Conservation (phyloP, 2,113 vertebrate species). For the Esox niger region DNA sequence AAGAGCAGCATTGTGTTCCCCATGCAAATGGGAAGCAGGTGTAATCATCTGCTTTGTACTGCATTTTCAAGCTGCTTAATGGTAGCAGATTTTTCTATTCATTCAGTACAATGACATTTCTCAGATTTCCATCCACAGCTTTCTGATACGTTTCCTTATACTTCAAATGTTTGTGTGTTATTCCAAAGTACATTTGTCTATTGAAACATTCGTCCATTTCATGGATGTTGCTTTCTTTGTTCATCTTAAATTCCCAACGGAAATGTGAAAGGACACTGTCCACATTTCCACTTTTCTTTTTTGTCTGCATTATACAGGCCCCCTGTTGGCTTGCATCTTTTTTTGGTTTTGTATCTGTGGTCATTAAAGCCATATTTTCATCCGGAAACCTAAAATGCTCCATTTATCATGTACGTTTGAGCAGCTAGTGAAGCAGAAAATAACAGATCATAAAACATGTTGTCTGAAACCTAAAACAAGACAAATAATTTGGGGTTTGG, state of each 20-base stretch:
- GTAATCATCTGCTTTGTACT: conserved; percentile 41
- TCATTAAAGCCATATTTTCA: neutral
- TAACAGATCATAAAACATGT: neutral
- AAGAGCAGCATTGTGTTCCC: conserved; percentile 55
- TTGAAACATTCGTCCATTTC: neutral
- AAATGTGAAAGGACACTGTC: neutral
- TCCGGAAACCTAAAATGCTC: neutral
- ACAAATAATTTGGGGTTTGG: neutral
- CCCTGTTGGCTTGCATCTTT: neutral
- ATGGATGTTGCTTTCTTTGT: neutral
- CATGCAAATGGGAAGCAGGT: conserved; percentile 35
- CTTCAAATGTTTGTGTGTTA: neutral
- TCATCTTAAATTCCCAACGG: neutral
- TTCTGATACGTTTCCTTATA: no score
- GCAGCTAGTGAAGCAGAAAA: conserved; percentile 11
- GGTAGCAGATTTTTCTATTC: conserved; percentile 22
- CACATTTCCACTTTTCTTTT: neutral
- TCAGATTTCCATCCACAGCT: conserved; percentile 3
- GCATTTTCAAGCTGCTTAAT: conserved; percentile 32
- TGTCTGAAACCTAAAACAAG: neutral
- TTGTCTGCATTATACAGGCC: neutral
- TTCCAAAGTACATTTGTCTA: neutral
- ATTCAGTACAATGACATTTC: conserved; percentile 21
- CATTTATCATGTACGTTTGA: neutral
- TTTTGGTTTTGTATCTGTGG: neutral